A percentile compares a stretch with the other conserved stretches of the same genome.
These are phyloP conservation scores for Spodoptera litura DNA, from an alignment of 1,140 invertebrate species.

Conservation along the genomic window DNA sequence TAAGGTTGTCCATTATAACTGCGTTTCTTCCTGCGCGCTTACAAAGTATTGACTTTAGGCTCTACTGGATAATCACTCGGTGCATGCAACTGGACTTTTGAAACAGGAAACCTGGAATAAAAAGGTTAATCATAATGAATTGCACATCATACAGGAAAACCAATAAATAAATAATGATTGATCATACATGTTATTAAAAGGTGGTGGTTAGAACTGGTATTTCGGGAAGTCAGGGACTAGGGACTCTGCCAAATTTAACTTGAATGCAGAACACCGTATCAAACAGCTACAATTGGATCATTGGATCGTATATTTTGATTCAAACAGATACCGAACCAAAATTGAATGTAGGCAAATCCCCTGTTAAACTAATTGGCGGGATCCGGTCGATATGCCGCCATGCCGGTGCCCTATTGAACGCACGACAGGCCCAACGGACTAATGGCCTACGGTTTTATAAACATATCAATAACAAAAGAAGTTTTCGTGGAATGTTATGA, in stretches of 20 bases:
- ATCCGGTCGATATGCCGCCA: slow-evolving; percentile 23
- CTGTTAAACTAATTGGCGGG: slow-evolving; percentile 28
- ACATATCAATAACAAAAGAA: slow-evolving; percentile 7
- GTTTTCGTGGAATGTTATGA: not conserved
- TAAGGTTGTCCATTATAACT: slow-evolving; percentile 31
- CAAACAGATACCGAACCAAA: slow-evolving; percentile 14
- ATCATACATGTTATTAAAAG: no score
- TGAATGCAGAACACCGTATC: no score
- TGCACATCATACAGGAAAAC: no score
- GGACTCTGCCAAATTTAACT: no score
- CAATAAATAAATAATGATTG: no score
- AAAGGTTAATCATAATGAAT: no score
- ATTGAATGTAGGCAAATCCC: slow-evolving; percentile 9
- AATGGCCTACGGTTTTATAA: slow-evolving; percentile 4
- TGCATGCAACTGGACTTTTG: no score
- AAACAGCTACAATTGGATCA: no score
- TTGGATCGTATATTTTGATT: slow-evolving; percentile 6
- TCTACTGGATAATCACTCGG: no score
- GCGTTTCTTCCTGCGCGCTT: slow-evolving; percentile 26
- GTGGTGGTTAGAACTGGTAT: no score
- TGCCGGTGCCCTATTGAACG: slow-evolving; percentile 31
- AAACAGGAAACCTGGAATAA: no score
- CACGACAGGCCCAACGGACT: not conserved
- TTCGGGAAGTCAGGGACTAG: no score
- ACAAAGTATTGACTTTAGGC: not conserved